These are phyloP conservation scores for Telmatochromis sp. DNA, from an alignment of 2,113 vertebrate species.

Conservation along the genomic window DNA sequence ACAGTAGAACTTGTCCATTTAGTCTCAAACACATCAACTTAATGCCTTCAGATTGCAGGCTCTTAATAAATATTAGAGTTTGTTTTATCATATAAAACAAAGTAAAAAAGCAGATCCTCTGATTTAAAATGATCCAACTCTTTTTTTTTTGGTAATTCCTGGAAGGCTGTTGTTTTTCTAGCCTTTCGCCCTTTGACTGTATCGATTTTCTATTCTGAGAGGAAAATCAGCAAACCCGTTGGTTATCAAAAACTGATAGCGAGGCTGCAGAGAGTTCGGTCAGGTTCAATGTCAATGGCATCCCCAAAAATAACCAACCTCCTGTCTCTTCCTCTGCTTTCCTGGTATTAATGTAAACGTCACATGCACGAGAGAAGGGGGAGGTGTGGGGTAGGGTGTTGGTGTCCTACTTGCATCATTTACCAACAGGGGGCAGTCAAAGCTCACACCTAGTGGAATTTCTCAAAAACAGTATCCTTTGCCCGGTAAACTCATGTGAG, in stretches of 20 bases:
- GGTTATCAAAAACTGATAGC: constrained; percentile 53
- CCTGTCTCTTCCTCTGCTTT: neutral
- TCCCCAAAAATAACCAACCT: constrained; percentile 50
- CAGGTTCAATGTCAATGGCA: constrained; percentile 27
- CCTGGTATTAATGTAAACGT: neutral
- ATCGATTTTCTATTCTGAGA: constrained; percentile 54
- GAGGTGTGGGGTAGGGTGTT: neutral
- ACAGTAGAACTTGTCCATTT: neutral
- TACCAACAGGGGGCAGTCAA: constrained; percentile 17
- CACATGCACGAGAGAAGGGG: neutral
- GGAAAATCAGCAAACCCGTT: neutral
- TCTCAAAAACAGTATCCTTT: neutral
- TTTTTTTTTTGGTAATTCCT: neutral
- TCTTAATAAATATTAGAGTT: neutral
- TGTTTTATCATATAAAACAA: neutral
- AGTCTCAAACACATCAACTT: neutral
- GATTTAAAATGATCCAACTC: neutral
- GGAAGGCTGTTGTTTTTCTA: neutral
- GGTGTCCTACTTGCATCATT: neutral
- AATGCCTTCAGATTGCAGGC: neutral
- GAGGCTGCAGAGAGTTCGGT: neutral
- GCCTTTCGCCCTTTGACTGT: neutral
- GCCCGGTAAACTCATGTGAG: neutral
- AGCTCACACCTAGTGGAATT: neutral
- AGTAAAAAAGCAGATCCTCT: neutral